These are phyloP conservation scores for Cyphomyrus discorhynchus DNA, from an alignment of 2,113 vertebrate genomes.

Conservation along the genomic window DNA sequence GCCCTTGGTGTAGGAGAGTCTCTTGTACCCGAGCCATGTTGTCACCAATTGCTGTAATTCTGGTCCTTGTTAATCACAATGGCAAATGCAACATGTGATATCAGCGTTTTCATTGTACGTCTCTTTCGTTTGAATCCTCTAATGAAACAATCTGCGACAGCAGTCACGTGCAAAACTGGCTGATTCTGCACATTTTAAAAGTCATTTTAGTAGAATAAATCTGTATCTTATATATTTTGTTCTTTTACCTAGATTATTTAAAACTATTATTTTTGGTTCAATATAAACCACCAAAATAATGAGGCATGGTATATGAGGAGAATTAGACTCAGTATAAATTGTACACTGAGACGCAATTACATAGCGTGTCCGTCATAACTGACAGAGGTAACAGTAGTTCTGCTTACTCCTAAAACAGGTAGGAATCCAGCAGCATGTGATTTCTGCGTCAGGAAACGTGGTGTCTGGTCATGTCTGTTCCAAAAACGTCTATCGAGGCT, in stretches of 20 bases:
- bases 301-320: neutral
- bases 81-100: conserved; percentile 18
- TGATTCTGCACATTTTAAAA: neutral
- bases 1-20: neutral
- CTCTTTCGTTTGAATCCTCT: neutral
- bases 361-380: neutral
- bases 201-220: neutral
- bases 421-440: neutral
- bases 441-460: neutral
- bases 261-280: neutral
- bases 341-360: neutral
- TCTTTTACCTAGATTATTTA: neutral
- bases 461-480: neutral
- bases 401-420: neutral
- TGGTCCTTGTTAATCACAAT: conserved; percentile 11
- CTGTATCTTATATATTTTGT: neutral
- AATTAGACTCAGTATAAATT: neutral
- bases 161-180: neutral
- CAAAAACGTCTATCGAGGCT: neutral
- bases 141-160: conserved; percentile 4
- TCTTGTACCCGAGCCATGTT: neutral
- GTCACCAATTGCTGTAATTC: conserved; percentile 12
- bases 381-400: neutral
- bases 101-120: conserved; percentile 24
- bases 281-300: neutral